Evolutionary conservation across 2,113 vertebrate genomes (phyloP), one percentile per base, ranked within the genome.

Genomic region (Isichthys henryi): DNA sequence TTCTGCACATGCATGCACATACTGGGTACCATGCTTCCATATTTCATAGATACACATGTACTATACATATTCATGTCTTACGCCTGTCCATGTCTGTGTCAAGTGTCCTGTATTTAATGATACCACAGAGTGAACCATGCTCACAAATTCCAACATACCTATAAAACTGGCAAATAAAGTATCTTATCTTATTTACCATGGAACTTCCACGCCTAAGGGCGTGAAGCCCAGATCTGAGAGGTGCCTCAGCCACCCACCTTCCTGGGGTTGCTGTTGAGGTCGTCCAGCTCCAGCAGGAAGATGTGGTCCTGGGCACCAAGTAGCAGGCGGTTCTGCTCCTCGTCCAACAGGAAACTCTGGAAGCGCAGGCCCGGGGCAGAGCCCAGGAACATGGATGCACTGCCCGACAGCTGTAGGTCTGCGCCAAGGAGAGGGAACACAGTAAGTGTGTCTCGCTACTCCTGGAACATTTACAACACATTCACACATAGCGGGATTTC

Each of bases 361-460:
- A 98, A 98, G 94, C 97, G 97, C 91, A 98, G 95, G 52, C 97
- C 97, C 88, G 97, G 97, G 0, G 95, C 91, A 48, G 97, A 96
- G 70, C 97, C 97, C 95, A 97, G 88, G 93, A 99, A 98, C 74
- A 97, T 95, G 90, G 97, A 95, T 10, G 97, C 96, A 93, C 98
- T 98, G 92, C 97, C 97, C 89, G 97, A 97, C 92, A 97, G 95
- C 90, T 98, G 93, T 92, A 99, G 94, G 56, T 99, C 98, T 99
- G 95, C 89, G 88, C 92, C 85, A 56, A 88, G 50, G 52, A 89
- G 39, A 35, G 23, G 49, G 94, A 94, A 93, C 93, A 94, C 88
- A 90, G 91, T 87, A 92, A 90, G 56, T 90, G 90, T 94, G 43
- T 39, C 49, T 45, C 9, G 2, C 53, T 11, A 62, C 35, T 58